Conservation (phyloP, 2,888 invertebrate species). For the Sesia apiformis region DNA sequence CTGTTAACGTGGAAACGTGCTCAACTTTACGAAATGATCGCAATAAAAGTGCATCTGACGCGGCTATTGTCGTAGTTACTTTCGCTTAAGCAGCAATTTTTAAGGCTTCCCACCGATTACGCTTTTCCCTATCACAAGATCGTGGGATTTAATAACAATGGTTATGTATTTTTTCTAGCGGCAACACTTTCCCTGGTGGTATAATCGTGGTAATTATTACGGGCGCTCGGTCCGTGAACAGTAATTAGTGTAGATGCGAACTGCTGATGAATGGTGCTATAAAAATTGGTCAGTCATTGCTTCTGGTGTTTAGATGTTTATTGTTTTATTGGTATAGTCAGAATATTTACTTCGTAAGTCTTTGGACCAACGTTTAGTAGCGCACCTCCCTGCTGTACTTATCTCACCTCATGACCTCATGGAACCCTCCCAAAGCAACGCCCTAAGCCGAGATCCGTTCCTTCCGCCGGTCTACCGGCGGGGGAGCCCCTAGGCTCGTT, state of each 20-base stretch:
- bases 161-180: constrained; percentile 46
- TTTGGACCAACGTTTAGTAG: no score
- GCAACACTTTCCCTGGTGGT: constrained; percentile 55
- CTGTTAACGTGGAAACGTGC: neutral
- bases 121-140: constrained; percentile 67
- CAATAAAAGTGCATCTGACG: constrained; percentile 3
- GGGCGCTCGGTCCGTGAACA: constrained; percentile 20
- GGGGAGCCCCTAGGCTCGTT: no score
- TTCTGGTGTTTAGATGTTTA: neutral
- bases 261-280: neutral
- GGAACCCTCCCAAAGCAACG: no score
- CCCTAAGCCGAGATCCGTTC: no score
- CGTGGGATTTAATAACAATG: constrained; percentile 65
- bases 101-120: constrained; percentile 61
- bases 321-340: no score
- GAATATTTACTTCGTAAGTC: no score
- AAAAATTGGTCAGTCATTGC: neutral
- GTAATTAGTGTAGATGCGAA: neutral
- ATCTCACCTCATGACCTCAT: no score
- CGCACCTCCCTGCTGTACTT: no score
- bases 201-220: constrained; percentile 40
- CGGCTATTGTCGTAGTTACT: constrained; percentile 44
- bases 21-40: neutral
- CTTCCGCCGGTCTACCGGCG: no score
- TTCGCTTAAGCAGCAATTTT: constrained; percentile 51